phyloP scores from a whole-genome alignment of 2,113 vertebrate genomes.

The Catharus minimus region DNA sequence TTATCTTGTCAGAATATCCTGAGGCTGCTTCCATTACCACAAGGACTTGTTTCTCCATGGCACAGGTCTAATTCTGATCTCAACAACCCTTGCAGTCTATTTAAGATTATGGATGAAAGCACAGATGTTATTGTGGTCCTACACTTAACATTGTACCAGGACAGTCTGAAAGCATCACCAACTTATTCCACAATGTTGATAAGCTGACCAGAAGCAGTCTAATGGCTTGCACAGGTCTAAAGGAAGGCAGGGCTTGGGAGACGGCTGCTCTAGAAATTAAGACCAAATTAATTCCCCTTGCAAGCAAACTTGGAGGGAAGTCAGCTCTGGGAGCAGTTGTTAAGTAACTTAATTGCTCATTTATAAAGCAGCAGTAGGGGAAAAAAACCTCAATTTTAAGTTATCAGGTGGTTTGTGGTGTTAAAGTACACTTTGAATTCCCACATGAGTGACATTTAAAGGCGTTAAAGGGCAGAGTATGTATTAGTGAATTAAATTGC shows the following conservation, averaged over 20 bases:
- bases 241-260: neutral
- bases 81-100: neutral
- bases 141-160: neutral
- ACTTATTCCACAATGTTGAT: rapidly evolving
- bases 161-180: neutral
- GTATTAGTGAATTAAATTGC: neutral
- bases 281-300: neutral
- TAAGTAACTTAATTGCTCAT: neutral
- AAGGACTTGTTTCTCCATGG: neutral
- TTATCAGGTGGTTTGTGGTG: neutral
- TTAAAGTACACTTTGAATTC: neutral
- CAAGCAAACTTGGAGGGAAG: neutral
- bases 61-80: neutral
- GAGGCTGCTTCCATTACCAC: neutral
- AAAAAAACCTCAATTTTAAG: neutral
- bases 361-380: neutral
- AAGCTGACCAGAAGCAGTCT: neutral
- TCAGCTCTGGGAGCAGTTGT: neutral
- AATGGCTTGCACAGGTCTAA: neutral
- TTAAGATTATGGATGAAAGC: neutral
- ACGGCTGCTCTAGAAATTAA: neutral
- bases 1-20: neutral
- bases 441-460: neutral
- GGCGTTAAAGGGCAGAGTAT: neutral
- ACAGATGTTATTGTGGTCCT: neutral